Evolutionary conservation across 2,113 vertebrate species (phyloP), one percentile per base, ranked within the genome.

Genomic region (Stigmatopora argus): DNA sequence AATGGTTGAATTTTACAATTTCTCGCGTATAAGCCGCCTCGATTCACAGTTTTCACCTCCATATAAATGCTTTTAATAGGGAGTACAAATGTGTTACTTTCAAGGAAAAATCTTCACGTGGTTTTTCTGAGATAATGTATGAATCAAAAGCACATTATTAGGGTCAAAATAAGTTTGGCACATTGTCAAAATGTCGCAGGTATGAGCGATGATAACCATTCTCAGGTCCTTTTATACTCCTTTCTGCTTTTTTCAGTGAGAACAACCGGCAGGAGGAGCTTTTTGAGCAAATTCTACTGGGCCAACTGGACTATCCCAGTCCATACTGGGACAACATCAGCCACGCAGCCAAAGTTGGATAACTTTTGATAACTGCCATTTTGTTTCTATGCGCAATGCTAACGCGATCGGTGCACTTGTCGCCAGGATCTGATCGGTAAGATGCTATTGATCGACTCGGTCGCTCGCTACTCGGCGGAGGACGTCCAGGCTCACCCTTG

Each of bases 291-390:
- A 99, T 99, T 79, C 89, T 99, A 47, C 84, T 91, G 46, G 97
- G 97, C 14, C 93, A 85, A 62, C 86, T 99, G 77, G 95, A 98
- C 74, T 99, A 95, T 70, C 96, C 96, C 23, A 92, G 95, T 65
- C 96, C 97, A 17, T 99, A 97, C 84, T 99, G 97, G 97, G 96
- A 99, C 87, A 95, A 93, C 85, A 94, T 99, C 86, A 95, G 93
- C 0, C 92, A 94, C 71, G 93, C 93, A 0, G 96, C 95, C 70
- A 99, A 99, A 93, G 97, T 98, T 83, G 0, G 84, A 1, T 9
- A 12, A 7, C 4, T 46, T 12, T 14, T 12, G 3, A 3, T 14
- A 46, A 12, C 11, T 14, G 11, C 14, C 46, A 48, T 48, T 48
- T 48, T 48, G 46, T 48, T 48, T 17, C 5, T 17, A 48, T 17